A percentile compares a stretch with the other conserved stretches of the same genome.
Conservation (phyloP, 2,797 vertebrate species). For the Lacerta viridis region DNA sequence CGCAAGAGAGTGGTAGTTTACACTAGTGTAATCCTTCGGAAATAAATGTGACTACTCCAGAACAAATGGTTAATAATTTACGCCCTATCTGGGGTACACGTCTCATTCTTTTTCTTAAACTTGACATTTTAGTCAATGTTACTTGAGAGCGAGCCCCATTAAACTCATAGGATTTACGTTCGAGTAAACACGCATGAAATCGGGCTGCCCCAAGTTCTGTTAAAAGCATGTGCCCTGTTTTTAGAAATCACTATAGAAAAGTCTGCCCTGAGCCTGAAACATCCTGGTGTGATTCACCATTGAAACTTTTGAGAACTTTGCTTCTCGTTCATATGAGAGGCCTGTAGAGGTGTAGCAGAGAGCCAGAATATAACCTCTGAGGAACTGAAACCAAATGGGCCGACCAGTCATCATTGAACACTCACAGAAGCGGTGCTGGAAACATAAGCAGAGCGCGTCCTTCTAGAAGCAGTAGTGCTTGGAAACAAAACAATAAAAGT, state of each 20-base stretch:
- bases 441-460: background rate
- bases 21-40: background rate
- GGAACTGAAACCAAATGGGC: background rate
- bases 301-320: slow-evolving; percentile 59
- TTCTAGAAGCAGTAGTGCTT: background rate
- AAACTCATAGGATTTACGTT: background rate
- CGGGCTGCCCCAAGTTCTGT: slow-evolving; percentile 64
- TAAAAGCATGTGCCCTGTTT: slow-evolving; percentile 47
- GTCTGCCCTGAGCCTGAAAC: slow-evolving; percentile 59
- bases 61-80: background rate
- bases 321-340: slow-evolving; percentile 44
- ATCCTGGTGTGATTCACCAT: slow-evolving; percentile 20
- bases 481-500: background rate
- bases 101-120: slow-evolving; percentile 69
- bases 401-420: background rate
- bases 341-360: slow-evolving; percentile 12
- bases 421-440: background rate
- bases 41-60: background rate
- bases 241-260: slow-evolving; percentile 55
- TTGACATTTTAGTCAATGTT: slow-evolving; percentile 70
- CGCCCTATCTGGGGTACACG: background rate
- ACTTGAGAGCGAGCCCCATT: background rate
- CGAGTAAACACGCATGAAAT: background rate
- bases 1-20: background rate
- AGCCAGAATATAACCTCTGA: background rate